Percentiles rank a stretch among this genome's conserved stretches.
Evolutionary conservation across 2,888 invertebrate species (phyloP).

Genomic region (Acronicta psi): DNA sequence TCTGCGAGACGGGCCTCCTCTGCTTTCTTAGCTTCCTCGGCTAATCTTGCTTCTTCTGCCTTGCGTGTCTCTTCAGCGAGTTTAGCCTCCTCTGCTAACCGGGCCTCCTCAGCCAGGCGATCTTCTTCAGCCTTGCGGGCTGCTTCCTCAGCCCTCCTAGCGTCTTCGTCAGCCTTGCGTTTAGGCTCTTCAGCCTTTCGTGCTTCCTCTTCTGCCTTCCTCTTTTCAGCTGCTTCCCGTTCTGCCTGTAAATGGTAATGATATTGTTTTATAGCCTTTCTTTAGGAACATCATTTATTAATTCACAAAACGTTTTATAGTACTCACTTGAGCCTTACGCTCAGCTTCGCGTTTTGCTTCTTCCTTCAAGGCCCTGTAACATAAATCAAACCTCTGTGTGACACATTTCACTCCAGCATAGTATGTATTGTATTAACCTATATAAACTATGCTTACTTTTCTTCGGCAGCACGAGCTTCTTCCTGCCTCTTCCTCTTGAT

Average conservation of each 20-base stretch:
- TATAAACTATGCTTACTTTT: slow-evolving; percentile 80
- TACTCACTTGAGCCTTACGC: slow-evolving; percentile 82
- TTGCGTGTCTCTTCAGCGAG: slow-evolving; percentile 77
- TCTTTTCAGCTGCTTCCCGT: slow-evolving; percentile 83
- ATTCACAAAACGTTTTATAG: neutral
- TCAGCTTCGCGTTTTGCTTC: slow-evolving; percentile 86
- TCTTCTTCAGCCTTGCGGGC: slow-evolving; percentile 83
- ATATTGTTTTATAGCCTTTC: neutral
- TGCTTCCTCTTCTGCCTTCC: slow-evolving; percentile 88
- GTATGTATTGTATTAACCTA: neutral
- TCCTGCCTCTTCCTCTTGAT: slow-evolving; percentile 89
- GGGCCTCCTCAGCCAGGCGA: slow-evolving; percentile 80
- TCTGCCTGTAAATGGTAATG: slow-evolving; percentile 66
- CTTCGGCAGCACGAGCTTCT: slow-evolving; percentile 90
- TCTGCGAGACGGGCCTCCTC: slow-evolving; percentile 83
- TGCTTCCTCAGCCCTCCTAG: slow-evolving; percentile 84
- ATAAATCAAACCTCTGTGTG: slow-evolving; percentile 21
- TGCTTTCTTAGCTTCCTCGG: slow-evolving; percentile 80
- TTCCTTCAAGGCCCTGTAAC: slow-evolving; percentile 85
- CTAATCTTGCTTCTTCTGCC: slow-evolving; percentile 81
- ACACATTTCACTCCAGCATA: neutral
- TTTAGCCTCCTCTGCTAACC: slow-evolving; percentile 71
- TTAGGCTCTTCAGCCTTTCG: slow-evolving; percentile 86
- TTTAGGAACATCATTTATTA: slow-evolving; percentile 5
- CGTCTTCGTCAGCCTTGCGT: slow-evolving; percentile 85